These are phyloP conservation scores for Agrilus cyanescens DNA, from an alignment of 2,888 invertebrate genomes.

Conservation along the genomic window DNA sequence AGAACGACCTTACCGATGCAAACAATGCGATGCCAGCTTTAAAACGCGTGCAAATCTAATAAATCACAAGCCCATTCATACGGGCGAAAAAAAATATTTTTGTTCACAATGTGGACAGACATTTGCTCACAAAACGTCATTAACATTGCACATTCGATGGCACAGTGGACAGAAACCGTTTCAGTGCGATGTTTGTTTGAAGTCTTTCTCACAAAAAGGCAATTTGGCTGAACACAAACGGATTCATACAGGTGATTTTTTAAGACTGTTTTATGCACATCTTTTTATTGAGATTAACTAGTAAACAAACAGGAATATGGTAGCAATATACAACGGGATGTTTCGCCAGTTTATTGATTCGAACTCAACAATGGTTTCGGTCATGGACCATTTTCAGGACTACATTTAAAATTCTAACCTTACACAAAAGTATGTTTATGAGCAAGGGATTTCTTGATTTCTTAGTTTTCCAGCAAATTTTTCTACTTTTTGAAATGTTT, in stretches of 20 bases:
- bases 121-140: constrained; percentile 67
- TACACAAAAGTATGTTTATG: too few species aligned
- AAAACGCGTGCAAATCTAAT: constrained; percentile 60
- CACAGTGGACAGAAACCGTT: constrained; percentile 60
- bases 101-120: constrained; percentile 61
- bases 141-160: constrained; percentile 61
- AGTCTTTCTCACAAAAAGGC: constrained; percentile 65
- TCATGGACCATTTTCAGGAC: too few species aligned
- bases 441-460: too few species aligned
- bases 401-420: too few species aligned
- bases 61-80: constrained; percentile 61
- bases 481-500: too few species aligned
- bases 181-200: constrained; percentile 55
- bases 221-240: constrained; percentile 66
- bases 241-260: constrained; percentile 48
- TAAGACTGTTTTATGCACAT: neutral
- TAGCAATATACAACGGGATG: neutral
- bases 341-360: neutral
- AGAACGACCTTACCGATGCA: constrained; percentile 51
- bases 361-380: neutral
- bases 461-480: too few species aligned
- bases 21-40: constrained; percentile 47
- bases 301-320: neutral
- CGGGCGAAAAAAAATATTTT: constrained; percentile 56
- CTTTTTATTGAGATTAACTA: neutral